A percentile compares a stretch with the other conserved stretches of the same genome.
phyloP scores from a whole-genome alignment of 1,140 invertebrate species.

The Macrostomum lignano region DNA sequence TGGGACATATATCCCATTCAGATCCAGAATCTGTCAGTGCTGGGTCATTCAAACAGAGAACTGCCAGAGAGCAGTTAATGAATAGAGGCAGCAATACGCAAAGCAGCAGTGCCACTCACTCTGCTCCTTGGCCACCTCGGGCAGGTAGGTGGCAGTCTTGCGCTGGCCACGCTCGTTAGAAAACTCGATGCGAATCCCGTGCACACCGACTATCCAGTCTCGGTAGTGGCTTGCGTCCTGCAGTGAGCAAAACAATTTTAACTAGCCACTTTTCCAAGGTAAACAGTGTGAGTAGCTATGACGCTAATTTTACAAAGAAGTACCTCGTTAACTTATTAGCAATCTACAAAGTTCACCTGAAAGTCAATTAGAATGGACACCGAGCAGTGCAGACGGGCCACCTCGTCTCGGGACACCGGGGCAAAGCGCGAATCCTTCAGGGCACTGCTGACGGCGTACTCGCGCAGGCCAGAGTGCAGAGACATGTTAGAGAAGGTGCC shows the following conservation, averaged over 20 bases:
- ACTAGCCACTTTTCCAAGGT: not conserved
- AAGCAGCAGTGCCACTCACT: too few relatives aligned
- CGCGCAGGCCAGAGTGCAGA: too few relatives aligned
- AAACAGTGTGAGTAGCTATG: not conserved
- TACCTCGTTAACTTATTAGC: constrained; percentile 16
- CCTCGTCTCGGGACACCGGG: constrained; percentile 71
- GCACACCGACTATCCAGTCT: constrained; percentile 60
- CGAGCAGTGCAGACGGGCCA: constrained; percentile 61
- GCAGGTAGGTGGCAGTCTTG: constrained; percentile 81
- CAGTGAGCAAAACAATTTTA: not conserved
- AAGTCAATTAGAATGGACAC: constrained; percentile 79
- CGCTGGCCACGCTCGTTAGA: constrained; percentile 71
- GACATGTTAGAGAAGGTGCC: constrained; percentile 31
- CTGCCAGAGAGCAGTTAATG: too few relatives aligned
- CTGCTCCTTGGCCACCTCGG: constrained; percentile 75
- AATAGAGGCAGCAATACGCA: too few relatives aligned
- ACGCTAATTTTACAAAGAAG: not conserved
- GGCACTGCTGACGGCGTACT: too few relatives aligned
- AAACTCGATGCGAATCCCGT: constrained; percentile 93
- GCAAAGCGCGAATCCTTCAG: constrained; percentile 84
- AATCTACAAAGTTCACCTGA: constrained; percentile 67
- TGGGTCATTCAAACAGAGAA: too few relatives aligned
- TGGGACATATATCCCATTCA: too few relatives aligned
- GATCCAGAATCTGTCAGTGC: too few relatives aligned
- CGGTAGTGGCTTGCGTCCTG: not conserved